A percentile compares a stretch with the other conserved stretches of the same genome.
These are phyloP conservation scores for Lasius fuliginosus DNA, from an alignment of 2,888 invertebrate genomes.

Conservation along the genomic window DNA sequence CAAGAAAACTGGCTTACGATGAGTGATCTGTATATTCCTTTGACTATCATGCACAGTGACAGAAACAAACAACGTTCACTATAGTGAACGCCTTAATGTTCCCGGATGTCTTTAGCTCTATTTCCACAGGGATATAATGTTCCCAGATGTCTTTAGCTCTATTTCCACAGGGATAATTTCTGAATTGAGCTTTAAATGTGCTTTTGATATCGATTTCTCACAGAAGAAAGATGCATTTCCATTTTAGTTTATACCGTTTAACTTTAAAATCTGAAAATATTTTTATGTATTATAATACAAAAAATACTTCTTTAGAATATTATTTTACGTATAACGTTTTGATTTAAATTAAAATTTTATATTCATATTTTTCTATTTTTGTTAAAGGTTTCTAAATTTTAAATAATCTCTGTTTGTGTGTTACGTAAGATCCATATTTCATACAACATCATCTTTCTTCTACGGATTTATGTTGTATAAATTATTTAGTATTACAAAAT, in stretches of 20 bases:
- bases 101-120: constrained; percentile 25
- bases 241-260: background rate
- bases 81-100: constrained; percentile 11
- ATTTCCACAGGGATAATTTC: constrained; percentile 65
- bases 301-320: background rate
- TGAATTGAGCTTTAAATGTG: constrained; percentile 78
- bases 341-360: constrained; percentile 3
- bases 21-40: background rate
- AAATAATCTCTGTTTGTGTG: background rate
- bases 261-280: background rate
- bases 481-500: background rate
- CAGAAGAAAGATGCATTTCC: constrained; percentile 59
- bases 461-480: constrained; percentile 44
- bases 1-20: background rate
- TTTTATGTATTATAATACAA: background rate
- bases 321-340: background rate
- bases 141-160: constrained; percentile 25
- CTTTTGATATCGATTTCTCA: constrained; percentile 71
- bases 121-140: constrained; percentile 65
- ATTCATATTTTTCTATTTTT: background rate
- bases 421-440: background rate
- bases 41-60: constrained; percentile 1
- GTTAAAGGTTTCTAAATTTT: background rate
- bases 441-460: constrained; percentile 55
- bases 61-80: constrained; percentile 17